A percentile compares a stretch with the other conserved stretches of the same genome.
These are phyloP conservation scores for Chloropsis cyanopogon DNA, from an alignment of 2,113 vertebrate genomes.

Conservation along the genomic window DNA sequence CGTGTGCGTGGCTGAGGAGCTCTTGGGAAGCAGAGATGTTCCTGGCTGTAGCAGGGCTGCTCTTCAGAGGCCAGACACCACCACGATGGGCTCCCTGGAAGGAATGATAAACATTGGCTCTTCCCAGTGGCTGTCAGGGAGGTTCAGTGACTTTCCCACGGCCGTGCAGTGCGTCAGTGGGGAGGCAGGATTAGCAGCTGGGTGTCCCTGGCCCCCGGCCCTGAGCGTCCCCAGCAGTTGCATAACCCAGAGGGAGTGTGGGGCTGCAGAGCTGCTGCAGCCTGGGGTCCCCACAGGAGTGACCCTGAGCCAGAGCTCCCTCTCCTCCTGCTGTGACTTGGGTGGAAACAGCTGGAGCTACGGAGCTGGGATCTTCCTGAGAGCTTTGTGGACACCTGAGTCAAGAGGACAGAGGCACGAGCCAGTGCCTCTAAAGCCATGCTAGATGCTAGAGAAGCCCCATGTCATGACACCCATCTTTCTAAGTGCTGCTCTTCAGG, in stretches of 20 bases:
- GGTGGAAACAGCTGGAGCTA: neutral
- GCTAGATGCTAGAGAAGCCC: neutral
- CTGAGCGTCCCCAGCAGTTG: neutral
- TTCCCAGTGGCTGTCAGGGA: neutral
- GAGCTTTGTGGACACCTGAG: neutral
- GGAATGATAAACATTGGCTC: conserved; percentile 36
- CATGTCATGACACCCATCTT: neutral
- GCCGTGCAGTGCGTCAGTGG: neutral
- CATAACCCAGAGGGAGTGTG: accelerated
- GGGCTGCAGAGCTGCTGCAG: neutral
- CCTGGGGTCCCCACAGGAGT: accelerated
- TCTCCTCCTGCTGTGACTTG: neutral
- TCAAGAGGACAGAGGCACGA: neutral
- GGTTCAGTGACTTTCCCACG: conserved; percentile 45
- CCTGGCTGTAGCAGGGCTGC: neutral
- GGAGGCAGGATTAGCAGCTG: conserved; percentile 32
- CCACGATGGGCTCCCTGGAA: neutral
- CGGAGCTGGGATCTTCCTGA: neutral
- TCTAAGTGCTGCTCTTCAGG: neutral
- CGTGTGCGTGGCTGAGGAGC: accelerated
- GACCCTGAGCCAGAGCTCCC: neutral
- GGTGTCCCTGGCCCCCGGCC: neutral
- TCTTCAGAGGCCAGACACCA: neutral
- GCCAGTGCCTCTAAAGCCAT: neutral
- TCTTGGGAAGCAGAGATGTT: neutral